Base-by-base conservation (phyloP, 2,888 invertebrate genomes). In the Tribolium freemani region DNA sequence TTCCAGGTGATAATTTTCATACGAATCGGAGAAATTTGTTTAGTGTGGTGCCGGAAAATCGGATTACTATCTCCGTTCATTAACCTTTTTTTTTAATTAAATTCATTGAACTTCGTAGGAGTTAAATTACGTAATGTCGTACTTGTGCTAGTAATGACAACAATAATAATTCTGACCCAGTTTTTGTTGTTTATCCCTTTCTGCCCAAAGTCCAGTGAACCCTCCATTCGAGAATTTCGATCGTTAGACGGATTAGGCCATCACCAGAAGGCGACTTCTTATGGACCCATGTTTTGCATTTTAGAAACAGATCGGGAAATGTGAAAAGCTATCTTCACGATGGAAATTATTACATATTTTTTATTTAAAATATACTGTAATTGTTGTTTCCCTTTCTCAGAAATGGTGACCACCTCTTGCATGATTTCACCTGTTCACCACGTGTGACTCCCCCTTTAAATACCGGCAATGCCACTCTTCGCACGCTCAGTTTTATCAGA, bases 381-480 rank as follows among this genome's bases (percentile, higher is more conserved):
- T 26, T 26, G 3, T 26, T 26, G 26, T 26, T 26, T 38, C 9
- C 8, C 6, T 38, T 38, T 38, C 8, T 38, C n/a, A n/a, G 5
- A 38, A 26, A 26, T 3, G 38, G 38, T 38, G 38, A 4, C 30
- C 30, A 30, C 11, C 31, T 38, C 44, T 50, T 64, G 26, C 46
- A 31, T 66, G 66, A 54, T 66, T 66, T 66, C 66, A 66, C 66
- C 66, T 66, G 64, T 31, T 3, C 26, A 26, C 13, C 50, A 50
- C 50, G 64, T 53, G 54, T 66, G 66, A 66, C 66, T 54, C 45
- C 16, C 64, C 16, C 66, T 66, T 66, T 66, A 66, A 54, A 66
- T 66, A 66, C 54, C 53, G 66, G 45, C 66, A 66, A 16, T 38
- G 44, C 45, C 21, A 20, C 51, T 20, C 58, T 31, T 44, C 6